A percentile compares a stretch with the other conserved stretches of the same genome.
These are phyloP conservation scores for Notolabrus celidotus DNA, from an alignment of 2,797 vertebrate species.

Conservation along the genomic window DNA sequence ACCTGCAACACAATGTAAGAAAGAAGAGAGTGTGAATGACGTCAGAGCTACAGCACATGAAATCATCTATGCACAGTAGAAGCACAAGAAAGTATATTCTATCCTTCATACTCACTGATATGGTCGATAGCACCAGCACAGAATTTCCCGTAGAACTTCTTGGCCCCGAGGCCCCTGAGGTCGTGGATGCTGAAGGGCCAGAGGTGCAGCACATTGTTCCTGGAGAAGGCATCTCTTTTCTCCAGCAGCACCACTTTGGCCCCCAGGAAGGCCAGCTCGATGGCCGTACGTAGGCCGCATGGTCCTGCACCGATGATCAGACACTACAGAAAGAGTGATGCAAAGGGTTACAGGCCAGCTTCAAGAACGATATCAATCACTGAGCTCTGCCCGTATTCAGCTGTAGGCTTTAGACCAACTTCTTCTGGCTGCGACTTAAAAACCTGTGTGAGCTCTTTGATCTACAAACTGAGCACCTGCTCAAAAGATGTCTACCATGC, in stretches of 20 bases:
- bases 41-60: not conserved
- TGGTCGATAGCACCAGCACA: constrained; percentile 99
- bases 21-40: not conserved
- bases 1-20: constrained; percentile 81
- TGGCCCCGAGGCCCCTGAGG: constrained; percentile 95
- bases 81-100: not conserved
- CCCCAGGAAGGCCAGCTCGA: constrained; percentile 94
- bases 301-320: constrained; percentile 98
- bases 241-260: constrained; percentile 97
- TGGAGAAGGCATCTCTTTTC: constrained; percentile 97
- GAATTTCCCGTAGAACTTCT: constrained; percentile 99
- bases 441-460: no score
- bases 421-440: no score
- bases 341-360: not conserved
- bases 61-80: not conserved
- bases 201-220: constrained; percentile 97
- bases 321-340: constrained; percentile 84
- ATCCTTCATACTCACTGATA: constrained; percentile 90
- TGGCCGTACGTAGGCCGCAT: constrained; percentile 96
- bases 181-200: constrained; percentile 99
- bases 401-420: no score
- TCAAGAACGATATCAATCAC: no score
- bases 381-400: no score
- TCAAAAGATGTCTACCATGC: no score
- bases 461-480: no score